Evolutionary conservation across 2,797 vertebrate genomes (phyloP), one percentile per base, ranked within the genome.

Genomic region (Zenarchopterus dispar): DNA sequence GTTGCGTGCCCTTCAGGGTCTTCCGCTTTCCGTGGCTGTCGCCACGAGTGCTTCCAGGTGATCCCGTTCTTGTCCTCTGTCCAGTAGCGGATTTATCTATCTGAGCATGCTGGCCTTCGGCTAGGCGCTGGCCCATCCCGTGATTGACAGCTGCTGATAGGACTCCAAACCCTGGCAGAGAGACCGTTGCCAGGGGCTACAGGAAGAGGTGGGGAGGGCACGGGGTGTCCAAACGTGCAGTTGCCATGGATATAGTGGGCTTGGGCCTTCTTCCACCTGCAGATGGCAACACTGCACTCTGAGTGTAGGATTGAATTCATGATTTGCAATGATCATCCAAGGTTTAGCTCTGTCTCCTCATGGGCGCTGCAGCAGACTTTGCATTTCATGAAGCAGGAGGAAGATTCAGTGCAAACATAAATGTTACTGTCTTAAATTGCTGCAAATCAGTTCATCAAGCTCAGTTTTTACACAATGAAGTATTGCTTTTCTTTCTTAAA

Each of bases 171-270:
- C 2, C 41, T 1, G 33, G 47, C 64, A 8, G 2, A 16, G 61
- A 74, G 56, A 13, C 67, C 57, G 92, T 93, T 93, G 91, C 91
- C 85, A 92, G 62, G 88, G 84, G 75, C 75, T 78, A 86, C 87
- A 7, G 46, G 50, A 8, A 46, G 47, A 39, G 36, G 36, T 8
- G 13, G 36, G 36, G 36, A 39, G 60, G 63, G 57, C 4, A 19
- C 45, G 55, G 76, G 10, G 50, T 72, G 86, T 88, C 76, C 84
- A 45, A 5, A 2, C 77, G 19, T 13, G 22, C 76, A 85, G 93
- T 93, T 93, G 77, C 92, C 89, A 93, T 93, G 92, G 92, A 89
- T 88, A 93, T 83, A 5, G 15, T 41, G 60, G 76, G 77, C 82
- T 81, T 24, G 5, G 36, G 33, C 17, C 2, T 47, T 66, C 49